A percentile compares a stretch with the other conserved stretches of the same genome.
phyloP scores from a whole-genome alignment of 2,113 vertebrate genomes.

The Narcine bancroftii region DNA sequence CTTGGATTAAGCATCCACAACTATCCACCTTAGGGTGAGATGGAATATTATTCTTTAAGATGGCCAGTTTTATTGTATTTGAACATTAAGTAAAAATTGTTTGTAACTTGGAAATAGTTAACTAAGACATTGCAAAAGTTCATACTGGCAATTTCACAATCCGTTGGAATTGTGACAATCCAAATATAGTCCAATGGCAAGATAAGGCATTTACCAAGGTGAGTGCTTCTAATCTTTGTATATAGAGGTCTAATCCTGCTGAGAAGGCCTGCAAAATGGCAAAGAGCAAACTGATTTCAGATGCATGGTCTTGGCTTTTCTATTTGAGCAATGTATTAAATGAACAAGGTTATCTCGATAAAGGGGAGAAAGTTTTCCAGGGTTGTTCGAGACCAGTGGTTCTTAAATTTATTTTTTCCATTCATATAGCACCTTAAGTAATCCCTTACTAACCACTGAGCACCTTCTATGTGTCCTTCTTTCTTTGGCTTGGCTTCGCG shows the following conservation, averaged over 20 bases:
- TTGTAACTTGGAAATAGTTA: conserved; percentile 11
- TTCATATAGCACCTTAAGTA: no score
- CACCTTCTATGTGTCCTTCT: no score
- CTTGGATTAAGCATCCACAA: no score
- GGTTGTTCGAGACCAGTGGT: neutral
- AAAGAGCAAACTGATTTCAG: neutral
- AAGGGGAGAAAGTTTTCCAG: neutral
- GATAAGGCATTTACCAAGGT: conserved; percentile 2
- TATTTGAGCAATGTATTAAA: neutral
- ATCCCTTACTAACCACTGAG: no score
- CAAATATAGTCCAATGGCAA: neutral
- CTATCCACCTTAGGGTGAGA: no score
- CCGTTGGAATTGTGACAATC: conserved; percentile 8
- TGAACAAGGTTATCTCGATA: neutral
- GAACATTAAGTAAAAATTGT: neutral
- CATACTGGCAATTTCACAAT: neutral
- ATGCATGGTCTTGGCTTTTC: neutral
- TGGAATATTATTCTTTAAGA: no score
- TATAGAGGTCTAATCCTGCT: neutral
- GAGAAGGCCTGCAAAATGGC: neutral
- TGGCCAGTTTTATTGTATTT: neutral
- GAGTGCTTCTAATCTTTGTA: neutral
- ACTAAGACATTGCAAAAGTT: conserved; percentile 2
- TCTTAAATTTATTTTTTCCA: no score
- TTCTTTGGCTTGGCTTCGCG: no score